Evolutionary conservation across 1,140 invertebrate species (phyloP).

Genomic region (Tetramorium parvispinum): DNA sequence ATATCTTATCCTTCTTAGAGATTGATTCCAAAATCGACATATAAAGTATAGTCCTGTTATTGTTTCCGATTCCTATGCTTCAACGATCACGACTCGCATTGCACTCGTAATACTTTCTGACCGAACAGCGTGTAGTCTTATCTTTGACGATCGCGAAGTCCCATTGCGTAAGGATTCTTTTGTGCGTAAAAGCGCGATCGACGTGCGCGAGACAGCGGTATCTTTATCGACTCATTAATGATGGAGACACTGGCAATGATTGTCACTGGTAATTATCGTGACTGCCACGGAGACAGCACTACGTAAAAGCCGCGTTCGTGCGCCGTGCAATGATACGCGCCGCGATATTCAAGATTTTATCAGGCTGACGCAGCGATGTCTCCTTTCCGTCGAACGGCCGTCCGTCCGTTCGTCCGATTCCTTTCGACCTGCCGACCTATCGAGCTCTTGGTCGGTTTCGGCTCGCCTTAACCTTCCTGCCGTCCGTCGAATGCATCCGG

Average conservation of each 20-base stretch:
- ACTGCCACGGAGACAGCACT: slow-evolving; percentile 52
- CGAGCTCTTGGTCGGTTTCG: slow-evolving; percentile 62
- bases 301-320: slow-evolving; percentile 53
- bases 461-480: slow-evolving; percentile 71
- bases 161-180: not conserved
- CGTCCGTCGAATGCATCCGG: slow-evolving; percentile 67
- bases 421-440: slow-evolving; percentile 68
- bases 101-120: not conserved
- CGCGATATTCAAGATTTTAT: slow-evolving; percentile 66
- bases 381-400: slow-evolving; percentile 66
- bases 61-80: not conserved
- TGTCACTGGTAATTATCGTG: slow-evolving; percentile 66
- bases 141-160: not conserved
- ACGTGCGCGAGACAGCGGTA: slow-evolving; percentile 15
- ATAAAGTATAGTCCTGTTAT: not conserved
- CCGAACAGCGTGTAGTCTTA: not conserved
- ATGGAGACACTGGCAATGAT: slow-evolving; percentile 56
- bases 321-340: slow-evolving; percentile 60
- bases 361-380: slow-evolving; percentile 64
- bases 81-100: not conserved
- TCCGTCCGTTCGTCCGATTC: slow-evolving; percentile 43
- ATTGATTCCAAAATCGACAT: not conserved
- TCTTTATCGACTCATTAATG: slow-evolving; percentile 65
- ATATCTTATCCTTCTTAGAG: too few relatives aligned
- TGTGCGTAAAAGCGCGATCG: slow-evolving; percentile 25